Percentiles rank a stretch among this genome's conserved stretches.
phyloP scores from a whole-genome alignment of 2,797 vertebrate species.

The Manis pentadactyla region DNA sequence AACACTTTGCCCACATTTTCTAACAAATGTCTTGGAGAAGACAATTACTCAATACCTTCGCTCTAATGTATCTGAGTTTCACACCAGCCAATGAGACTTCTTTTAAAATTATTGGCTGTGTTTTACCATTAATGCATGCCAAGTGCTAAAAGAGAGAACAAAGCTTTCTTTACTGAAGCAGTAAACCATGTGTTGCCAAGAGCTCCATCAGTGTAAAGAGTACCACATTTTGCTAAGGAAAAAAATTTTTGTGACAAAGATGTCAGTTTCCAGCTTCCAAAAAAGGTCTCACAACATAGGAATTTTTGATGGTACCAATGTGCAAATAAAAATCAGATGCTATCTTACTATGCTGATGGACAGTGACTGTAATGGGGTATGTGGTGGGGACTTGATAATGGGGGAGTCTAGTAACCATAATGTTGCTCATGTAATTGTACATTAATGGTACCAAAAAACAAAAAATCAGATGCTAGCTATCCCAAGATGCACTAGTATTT shows the following conservation, averaged over 20 bases:
- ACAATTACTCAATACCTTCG: conserved; percentile 8
- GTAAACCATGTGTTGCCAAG: background rate
- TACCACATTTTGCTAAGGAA: background rate
- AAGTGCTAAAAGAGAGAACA: background rate
- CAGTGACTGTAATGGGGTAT: too few species aligned
- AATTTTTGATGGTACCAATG: background rate
- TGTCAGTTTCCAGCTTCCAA: background rate
- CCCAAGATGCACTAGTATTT: conserved; percentile 27
- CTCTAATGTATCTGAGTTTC: conserved; percentile 35
- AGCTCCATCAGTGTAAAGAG: background rate
- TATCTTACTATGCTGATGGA: background rate
- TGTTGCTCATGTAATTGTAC: too few species aligned
- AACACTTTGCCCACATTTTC: conserved; percentile 39
- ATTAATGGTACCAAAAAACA: background rate
- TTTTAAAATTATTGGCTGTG: background rate
- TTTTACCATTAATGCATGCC: background rate
- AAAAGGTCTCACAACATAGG: background rate
- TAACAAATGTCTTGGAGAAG: conserved; percentile 42
- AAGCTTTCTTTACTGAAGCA: background rate
- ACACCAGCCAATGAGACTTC: background rate
- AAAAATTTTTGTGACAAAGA: conserved; percentile 31
- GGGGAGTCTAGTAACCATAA: too few species aligned
- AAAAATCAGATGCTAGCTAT: conserved; percentile 21
- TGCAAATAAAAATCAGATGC: background rate
- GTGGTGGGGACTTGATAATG: too few species aligned